Conservation (phyloP, 2,113 vertebrate species). For the Aphyosemion australe region DNA sequence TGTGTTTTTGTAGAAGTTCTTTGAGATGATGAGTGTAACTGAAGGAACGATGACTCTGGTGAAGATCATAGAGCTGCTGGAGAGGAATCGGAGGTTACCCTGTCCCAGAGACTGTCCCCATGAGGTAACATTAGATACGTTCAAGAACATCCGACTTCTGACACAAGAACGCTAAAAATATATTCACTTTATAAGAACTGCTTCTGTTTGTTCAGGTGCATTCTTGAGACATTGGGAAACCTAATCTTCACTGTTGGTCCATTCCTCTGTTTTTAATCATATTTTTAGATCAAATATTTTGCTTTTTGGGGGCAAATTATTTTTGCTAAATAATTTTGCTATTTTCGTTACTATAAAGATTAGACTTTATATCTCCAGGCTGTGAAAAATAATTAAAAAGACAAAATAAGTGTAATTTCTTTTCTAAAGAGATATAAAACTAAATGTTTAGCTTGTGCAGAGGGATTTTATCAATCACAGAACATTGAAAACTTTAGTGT, state of each 20-base stretch:
- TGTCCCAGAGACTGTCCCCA: slow-evolving; percentile 82
- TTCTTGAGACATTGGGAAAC: neutral
- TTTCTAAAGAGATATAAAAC: neutral
- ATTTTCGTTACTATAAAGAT: neutral
- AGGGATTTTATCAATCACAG: no score
- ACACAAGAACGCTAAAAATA: no score
- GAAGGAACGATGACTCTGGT: slow-evolving; percentile 85
- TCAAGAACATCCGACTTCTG: no score
- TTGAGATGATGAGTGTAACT: slow-evolving; percentile 80
- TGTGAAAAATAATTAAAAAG: neutral
- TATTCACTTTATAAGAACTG: no score
- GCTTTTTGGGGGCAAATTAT: neutral
- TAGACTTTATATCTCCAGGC: neutral
- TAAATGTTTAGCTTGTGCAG: no score
- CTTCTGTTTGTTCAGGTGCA: no score
- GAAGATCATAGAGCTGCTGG: slow-evolving; percentile 83
- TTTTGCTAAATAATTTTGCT: neutral
- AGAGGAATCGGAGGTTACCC: slow-evolving; percentile 79
- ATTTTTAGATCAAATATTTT: no score
- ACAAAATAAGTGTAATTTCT: no score
- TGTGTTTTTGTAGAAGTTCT: slow-evolving; percentile 81
- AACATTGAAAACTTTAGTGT: no score
- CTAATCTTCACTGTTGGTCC: neutral
- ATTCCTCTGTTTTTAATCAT: neutral
- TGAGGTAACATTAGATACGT: slow-evolving; percentile 76